Base-by-base conservation (phyloP, 2,797 vertebrate genomes). In the Erpetoichthys calabaricus region DNA sequence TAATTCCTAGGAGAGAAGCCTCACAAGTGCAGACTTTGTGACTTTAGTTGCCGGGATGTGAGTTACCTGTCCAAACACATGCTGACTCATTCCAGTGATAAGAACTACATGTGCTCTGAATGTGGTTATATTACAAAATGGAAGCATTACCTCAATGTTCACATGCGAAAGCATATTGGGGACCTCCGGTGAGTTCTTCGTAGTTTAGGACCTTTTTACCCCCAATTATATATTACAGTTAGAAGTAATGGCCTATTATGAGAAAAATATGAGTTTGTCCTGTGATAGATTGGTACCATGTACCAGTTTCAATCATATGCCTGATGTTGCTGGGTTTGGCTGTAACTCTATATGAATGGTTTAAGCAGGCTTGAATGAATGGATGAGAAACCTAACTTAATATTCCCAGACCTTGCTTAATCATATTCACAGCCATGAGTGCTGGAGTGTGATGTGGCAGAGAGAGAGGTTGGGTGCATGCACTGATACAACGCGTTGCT, bases 91-190 rank as follows among this genome's bases (percentile, higher is more conserved):
- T 88, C 91, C 1, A 77, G 78, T 0, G 76, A 89, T 73, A 98
- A 96, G 79, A 94, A 97, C 73, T 93, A 94, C 65, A 96, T 99
- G 95, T 99, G 96, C 58, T 86, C 93, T 0, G 96, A 97, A 61
- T 99, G 96, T 1, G 96, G 96, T 51, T 99, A 99, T 8, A 82
- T 98, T 75, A 99, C 96, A 52, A 98, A 97, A 64, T 99, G 96
- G 96, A 99, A 98, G 61, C 95, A 98, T 67, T 98, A 95, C 63
- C 79, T 99, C 58, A 95, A 82, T 0, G 91, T 99, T 60, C 96
- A 99, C 64, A 97, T 98, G 96, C 88, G 96, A 63, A 99, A 99
- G 69, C 96, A 99, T 25, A 82, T 86, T 0, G 94, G 94, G 8
- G 96, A 99, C 73, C 90, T 98, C 70, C 88, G 94, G 96, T 97